phyloP scores from a whole-genome alignment of 2,888 invertebrate species.

The Ecdyonurus torrentis region DNA sequence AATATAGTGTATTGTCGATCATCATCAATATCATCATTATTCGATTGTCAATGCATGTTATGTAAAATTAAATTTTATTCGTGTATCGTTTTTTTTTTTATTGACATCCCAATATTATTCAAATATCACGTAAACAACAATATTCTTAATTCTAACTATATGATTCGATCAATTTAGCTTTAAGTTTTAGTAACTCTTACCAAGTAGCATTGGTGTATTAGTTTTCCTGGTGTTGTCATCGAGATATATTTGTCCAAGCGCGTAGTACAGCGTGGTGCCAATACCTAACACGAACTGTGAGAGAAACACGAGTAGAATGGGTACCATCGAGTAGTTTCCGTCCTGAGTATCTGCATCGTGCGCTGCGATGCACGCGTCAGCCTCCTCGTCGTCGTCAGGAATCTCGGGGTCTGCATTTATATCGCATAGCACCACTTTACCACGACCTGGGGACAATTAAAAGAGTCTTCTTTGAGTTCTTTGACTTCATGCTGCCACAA shows the following conservation, averaged over 20 bases:
- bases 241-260: constrained; percentile 46
- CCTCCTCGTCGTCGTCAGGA: constrained; percentile 10
- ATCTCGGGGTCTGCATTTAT: constrained; percentile 8
- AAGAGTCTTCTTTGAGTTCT: not conserved
- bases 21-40: no score
- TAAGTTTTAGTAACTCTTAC: no score
- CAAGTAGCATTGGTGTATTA: constrained; percentile 42
- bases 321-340: constrained; percentile 28
- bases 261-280: constrained; percentile 46
- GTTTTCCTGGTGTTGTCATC: constrained; percentile 51
- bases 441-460: constrained; percentile 1
- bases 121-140: no score
- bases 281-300: constrained; percentile 52
- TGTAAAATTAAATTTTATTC: no score
- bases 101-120: no score
- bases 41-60: no score
- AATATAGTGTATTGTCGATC: no score
- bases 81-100: no score
- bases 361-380: constrained; percentile 16
- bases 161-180: no score
- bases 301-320: constrained; percentile 40
- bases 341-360: constrained; percentile 24
- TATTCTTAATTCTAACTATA: no score
- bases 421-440: constrained; percentile 1
- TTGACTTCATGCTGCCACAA: constrained; percentile 4